phyloP scores from a whole-genome alignment of 2,888 invertebrate genomes.

The Germaria angustata region DNA sequence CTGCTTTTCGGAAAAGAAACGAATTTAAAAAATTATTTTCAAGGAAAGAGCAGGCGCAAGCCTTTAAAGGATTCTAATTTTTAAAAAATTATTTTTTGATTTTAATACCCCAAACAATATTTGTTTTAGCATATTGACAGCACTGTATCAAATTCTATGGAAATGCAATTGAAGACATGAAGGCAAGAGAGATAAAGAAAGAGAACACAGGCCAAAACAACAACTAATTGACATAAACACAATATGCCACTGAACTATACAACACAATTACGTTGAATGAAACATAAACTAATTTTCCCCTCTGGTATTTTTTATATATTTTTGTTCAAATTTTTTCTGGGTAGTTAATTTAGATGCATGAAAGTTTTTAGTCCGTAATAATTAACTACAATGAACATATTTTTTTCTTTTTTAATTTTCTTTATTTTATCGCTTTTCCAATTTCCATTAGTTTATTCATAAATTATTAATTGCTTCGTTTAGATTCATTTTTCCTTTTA shows the following conservation, averaged over 20 bases:
- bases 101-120: too few species aligned
- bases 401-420: not conserved
- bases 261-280: not conserved
- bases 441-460: constrained; percentile 45
- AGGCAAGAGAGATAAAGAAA: not conserved
- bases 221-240: constrained; percentile 40
- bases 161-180: not conserved
- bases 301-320: not conserved
- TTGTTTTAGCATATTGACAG: not conserved
- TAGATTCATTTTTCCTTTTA: constrained; percentile 14
- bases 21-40: too few species aligned
- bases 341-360: constrained; percentile 23
- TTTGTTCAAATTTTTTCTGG: constrained; percentile 4
- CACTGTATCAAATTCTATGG: not conserved
- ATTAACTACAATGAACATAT: constrained; percentile 37
- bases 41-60: too few species aligned
- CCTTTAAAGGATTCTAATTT: too few species aligned
- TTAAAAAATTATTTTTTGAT: too few species aligned
- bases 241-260: constrained; percentile 15
- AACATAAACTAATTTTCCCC: constrained; percentile 22
- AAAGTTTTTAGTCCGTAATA: constrained; percentile 42
- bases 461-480: constrained; percentile 60
- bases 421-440: not conserved
- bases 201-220: not conserved
- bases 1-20: too few species aligned